Conservation (phyloP, 2,797 vertebrate species). For the Rhinoraja longicauda region DNA sequence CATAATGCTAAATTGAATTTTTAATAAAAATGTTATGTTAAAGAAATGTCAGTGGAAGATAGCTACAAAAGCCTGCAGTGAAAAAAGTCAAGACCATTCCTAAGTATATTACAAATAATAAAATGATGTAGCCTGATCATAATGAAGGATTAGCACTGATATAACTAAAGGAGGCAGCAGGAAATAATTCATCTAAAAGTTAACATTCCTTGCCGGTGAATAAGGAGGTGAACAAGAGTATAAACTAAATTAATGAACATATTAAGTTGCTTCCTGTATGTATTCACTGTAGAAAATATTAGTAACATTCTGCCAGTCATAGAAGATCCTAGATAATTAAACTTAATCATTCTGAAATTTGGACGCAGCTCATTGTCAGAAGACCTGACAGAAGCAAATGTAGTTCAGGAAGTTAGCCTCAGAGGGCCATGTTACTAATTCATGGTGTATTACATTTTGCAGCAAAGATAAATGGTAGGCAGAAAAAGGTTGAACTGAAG, state of each 20-base stretch:
- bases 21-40: neutral
- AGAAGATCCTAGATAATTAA: neutral
- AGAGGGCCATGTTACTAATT: neutral
- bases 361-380: neutral
- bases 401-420: neutral
- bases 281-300: neutral
- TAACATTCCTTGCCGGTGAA: neutral
- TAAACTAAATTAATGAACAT: neutral
- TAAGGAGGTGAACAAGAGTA: neutral
- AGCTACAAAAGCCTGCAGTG: neutral
- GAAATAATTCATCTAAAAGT: neutral
- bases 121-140: neutral
- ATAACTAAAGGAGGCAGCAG: neutral
- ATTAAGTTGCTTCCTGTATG: neutral
- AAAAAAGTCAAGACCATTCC: neutral
- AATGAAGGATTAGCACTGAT: neutral
- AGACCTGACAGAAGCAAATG: neutral
- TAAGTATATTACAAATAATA: neutral
- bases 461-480: neutral
- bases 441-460: neutral
- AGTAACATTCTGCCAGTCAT: neutral
- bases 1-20: neutral
- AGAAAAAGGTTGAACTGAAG: neutral
- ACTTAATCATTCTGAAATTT: neutral
- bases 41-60: neutral